Conservation (phyloP, 2,113 vertebrate species). For the Noctilio leporinus region DNA sequence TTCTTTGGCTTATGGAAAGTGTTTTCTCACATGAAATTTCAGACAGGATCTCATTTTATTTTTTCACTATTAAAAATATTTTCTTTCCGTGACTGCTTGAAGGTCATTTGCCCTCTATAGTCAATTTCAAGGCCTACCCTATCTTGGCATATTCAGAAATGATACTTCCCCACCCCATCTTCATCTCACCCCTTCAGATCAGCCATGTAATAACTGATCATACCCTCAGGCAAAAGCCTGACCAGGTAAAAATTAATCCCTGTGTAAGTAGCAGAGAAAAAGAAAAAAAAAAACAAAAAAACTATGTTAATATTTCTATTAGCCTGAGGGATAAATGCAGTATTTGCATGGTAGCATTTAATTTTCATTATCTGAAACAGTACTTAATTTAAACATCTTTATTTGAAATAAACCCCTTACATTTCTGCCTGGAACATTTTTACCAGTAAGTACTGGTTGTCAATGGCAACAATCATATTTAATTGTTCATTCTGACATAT, state of each 20-base stretch:
- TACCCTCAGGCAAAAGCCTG: background rate
- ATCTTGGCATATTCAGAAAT: background rate
- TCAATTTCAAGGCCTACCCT: background rate
- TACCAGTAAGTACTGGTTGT: slow-evolving; percentile 66
- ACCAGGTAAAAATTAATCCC: background rate
- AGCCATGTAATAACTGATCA: slow-evolving; percentile 39
- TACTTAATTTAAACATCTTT: slow-evolving; percentile 65
- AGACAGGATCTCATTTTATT: background rate
- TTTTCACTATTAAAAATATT: background rate
- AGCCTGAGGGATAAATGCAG: slow-evolving; percentile 9
- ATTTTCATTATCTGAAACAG: slow-evolving; percentile 31
- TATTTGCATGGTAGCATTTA: slow-evolving; percentile 23
- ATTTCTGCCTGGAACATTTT: slow-evolving; percentile 43
- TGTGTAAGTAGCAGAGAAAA: background rate
- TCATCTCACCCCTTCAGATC: background rate
- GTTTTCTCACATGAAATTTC: background rate
- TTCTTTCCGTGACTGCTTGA: background rate
- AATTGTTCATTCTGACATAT: slow-evolving; percentile 78
- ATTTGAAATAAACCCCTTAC: slow-evolving; percentile 67
- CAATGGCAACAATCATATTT: slow-evolving; percentile 74
- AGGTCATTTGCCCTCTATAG: background rate
- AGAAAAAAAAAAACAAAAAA: background rate
- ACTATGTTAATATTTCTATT: background rate
- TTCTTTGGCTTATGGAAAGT: background rate
- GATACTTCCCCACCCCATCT: background rate